Conservation (phyloP, 2,888 invertebrate genomes). For the Portevinia maculata region DNA sequence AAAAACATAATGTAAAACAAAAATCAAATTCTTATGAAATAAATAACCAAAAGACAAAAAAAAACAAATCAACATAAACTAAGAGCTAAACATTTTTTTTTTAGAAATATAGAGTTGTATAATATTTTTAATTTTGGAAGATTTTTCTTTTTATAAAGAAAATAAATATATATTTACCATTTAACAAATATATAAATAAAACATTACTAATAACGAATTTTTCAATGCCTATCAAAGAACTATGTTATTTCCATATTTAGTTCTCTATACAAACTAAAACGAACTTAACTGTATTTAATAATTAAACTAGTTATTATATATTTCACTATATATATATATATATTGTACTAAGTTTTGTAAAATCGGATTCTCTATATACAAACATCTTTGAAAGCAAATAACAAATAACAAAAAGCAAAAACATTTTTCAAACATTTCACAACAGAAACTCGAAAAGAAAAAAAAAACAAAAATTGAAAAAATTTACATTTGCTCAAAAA, state of each 20-base stretch:
- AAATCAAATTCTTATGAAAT: conserved; percentile 57
- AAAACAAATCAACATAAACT: conserved; percentile 22
- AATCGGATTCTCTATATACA: conserved; percentile 21
- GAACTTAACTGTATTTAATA: conserved; percentile 37
- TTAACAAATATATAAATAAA: background rate
- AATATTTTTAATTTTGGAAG: conserved; percentile 24
- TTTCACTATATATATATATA: too few relatives aligned
- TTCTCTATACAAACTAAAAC: conserved; percentile 68
- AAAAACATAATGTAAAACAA: conserved; percentile 16
- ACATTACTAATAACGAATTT: conserved; percentile 58
- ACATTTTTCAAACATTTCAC: background rate
- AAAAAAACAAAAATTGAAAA: conserved; percentile 14
- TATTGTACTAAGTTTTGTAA: conserved; percentile 22
- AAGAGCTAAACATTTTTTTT: conserved; percentile 29
- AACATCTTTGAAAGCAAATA: background rate
- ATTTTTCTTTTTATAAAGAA: conserved; percentile 23
- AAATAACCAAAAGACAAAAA: conserved; percentile 33
- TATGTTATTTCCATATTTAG: conserved; percentile 68
- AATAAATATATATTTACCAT: background rate
- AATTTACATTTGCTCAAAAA: conserved; percentile 63
- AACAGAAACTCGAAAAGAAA: conserved; percentile 38
- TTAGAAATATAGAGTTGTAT: conserved; percentile 27
- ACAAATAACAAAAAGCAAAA: background rate
- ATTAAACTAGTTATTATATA: conserved; percentile 6
- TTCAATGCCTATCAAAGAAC: conserved; percentile 58